Base-by-base conservation (phyloP, 2,113 vertebrate species). In the Psettodes erumei region DNA sequence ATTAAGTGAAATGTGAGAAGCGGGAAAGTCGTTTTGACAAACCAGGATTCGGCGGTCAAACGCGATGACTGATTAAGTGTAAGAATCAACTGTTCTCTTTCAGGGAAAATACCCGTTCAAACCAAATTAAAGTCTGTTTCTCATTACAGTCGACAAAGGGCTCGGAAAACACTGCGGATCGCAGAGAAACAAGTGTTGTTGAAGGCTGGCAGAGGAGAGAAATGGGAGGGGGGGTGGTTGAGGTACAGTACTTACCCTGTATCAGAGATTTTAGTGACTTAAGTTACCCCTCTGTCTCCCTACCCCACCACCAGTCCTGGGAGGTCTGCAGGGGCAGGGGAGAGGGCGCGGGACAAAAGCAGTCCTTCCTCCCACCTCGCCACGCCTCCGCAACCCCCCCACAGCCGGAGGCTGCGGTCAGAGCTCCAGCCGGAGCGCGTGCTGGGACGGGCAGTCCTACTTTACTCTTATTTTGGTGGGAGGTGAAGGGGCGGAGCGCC, bases 111-210 rank as follows among this genome's bases (percentile, higher is more conserved):
- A 9, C 13, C 2, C 53, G 23, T 60, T 45, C 10, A 9, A 16
- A 78, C 62, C 27, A 33, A 59, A 40, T 40, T 54, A 56, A 80
- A 73, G 96, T 98, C 96, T 97, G 96, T 97, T 98, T 98, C 96
- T 97, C 95, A 96, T 97, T 97, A 97, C 95, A 93, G 90, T 65
- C 91, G 94, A 95, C 87, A 76, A 74, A 78, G 93, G 89, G 92
- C 92, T 93, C 86, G 73, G 87, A 89, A 91, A 88, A 89, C 85
- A 90, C 82, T 86, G 90, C 90, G 88, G 79, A 87, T 81, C 79
- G 65, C 71, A 83, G 60, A 54, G 42, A 54, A 80, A 69, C 28
- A 67, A 53, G 59, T 85, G 84, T 88, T 63, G 68, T 84, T 82
- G 58, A 77, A 58, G 79, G 56, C 45, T 71, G 75, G 38, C 19